Base-by-base conservation (phyloP, 2,113 vertebrate genomes). In the Ahaetulla prasina region DNA sequence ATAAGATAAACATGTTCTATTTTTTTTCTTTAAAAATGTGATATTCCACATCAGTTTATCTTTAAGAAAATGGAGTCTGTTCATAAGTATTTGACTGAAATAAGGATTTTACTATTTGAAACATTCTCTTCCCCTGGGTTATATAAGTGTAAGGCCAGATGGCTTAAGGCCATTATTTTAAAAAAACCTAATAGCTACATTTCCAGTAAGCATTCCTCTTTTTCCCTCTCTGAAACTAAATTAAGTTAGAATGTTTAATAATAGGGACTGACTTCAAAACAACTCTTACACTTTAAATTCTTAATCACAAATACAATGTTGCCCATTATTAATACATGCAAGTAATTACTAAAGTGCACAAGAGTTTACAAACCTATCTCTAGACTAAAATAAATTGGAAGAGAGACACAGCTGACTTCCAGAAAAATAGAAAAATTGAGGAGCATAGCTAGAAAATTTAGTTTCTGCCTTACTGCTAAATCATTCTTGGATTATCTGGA, bases 291-390 rank as follows among this genome's bases (percentile, higher is more conserved):
- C 93, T 94, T 92, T 95, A 97, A 93, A 96, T 95, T 95, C 54
- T 95, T 96, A 95, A 95, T 94, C 93, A 95, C 89, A 91, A 96
- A 96, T 96, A 96, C 43, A 92, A 84, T 88, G 93, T 95, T 94
- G 95, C 94, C 92, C 86, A 90, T 93, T 94, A 97, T 95, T 96
- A 96, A 96, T 96, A 95, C 43, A 86, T 93, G 94, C 92, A 93
- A 96, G 95, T 92, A 96, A 96, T 96, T 95, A 96, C 93, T 95
- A 95, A 96, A 97, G 54, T 49, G 92, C 88, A 93, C 85, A 93
- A 95, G 95, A 94, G 96, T 95, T 95, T 86, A 93, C 96, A 96
- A 92, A 95, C 27, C 92, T 68, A 90, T 93, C 95, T 94, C 93
- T 94, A 93, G 94, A 96, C 94, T 95, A 94, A 96, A 97, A 96